Percentiles rank a stretch among this genome's conserved stretches.
phyloP scores from a whole-genome alignment of 2,797 vertebrate genomes.

The Sebastes variabilis region DNA sequence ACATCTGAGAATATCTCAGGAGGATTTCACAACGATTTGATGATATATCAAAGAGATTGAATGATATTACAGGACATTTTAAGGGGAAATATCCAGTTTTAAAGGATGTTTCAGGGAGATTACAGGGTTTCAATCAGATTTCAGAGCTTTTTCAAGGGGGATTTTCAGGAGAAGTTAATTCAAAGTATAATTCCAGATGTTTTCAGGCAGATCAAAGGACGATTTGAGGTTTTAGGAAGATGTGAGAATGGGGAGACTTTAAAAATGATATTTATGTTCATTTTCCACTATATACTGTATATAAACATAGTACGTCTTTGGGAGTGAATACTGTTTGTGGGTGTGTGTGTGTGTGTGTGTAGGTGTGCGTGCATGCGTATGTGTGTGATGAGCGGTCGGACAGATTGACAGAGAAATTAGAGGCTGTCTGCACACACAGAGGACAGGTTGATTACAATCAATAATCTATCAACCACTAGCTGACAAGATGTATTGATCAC shows the following conservation, averaged over 20 bases:
- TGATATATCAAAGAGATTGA: neutral
- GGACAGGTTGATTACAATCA: slow-evolving; percentile 70
- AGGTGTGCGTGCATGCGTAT: neutral
- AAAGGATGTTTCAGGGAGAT: neutral
- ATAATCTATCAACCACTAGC: slow-evolving; percentile 72
- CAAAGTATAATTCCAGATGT: no score
- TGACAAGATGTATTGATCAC: slow-evolving; percentile 69
- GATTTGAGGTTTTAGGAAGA: neutral
- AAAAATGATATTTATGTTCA: neutral
- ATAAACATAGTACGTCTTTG: neutral
- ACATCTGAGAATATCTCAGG: neutral
- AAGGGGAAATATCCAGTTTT: neutral
- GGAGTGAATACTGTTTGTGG: neutral
- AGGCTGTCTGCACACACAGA: slow-evolving; percentile 60
- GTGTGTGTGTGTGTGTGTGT: neutral
- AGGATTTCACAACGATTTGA: neutral
- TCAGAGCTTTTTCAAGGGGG: neutral
- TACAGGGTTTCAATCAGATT: neutral
- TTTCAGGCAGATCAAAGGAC: neutral
- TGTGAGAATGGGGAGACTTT: neutral
- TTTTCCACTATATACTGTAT: neutral
- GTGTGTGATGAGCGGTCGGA: slow-evolving; percentile 8
- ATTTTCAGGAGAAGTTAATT: neutral
- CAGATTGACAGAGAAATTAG: slow-evolving; percentile 70
- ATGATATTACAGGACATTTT: neutral